phyloP scores from a whole-genome alignment of 2,797 vertebrate genomes.

The Periophthalmus magnuspinnatus region DNA sequence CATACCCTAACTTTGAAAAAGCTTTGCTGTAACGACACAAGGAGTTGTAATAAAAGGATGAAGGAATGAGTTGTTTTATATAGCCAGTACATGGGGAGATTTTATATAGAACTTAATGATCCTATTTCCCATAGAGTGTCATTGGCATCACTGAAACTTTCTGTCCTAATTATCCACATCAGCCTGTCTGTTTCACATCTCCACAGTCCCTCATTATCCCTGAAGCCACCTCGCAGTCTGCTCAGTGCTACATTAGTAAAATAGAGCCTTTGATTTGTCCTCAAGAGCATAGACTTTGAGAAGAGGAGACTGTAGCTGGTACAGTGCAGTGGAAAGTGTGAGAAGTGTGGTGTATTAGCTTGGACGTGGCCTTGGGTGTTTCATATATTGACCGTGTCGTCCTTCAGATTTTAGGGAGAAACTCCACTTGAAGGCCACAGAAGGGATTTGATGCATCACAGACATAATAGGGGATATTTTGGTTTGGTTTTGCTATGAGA shows the following conservation, averaged over 20 bases:
- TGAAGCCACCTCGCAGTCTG: constrained; percentile 71
- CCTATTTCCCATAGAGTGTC: constrained; percentile 77
- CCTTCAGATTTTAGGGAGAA: constrained; percentile 54
- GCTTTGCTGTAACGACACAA: constrained; percentile 65
- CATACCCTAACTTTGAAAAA: constrained; percentile 60
- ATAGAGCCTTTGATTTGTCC: constrained; percentile 79
- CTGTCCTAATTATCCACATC: constrained; percentile 85
- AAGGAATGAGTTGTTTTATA: constrained; percentile 67
- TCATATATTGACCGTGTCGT: constrained; percentile 70
- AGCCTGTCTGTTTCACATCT: constrained; percentile 80
- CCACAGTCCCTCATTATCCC: constrained; percentile 77
- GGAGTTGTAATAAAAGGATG: constrained; percentile 68
- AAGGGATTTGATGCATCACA: constrained; percentile 69
- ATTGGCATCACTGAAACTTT: constrained; percentile 77
- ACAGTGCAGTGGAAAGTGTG: constrained; percentile 22
- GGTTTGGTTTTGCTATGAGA: constrained; percentile 65
- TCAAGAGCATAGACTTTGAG: constrained; percentile 66
- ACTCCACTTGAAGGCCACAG: constrained; percentile 59
- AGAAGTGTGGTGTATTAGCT: constrained; percentile 45
- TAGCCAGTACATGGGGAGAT: constrained; percentile 52
- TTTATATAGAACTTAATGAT: constrained; percentile 79
- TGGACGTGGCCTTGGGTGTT: constrained; percentile 59
- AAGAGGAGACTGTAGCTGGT: constrained; percentile 46
- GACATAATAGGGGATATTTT: constrained; percentile 72
- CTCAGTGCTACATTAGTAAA: constrained; percentile 79